These are phyloP conservation scores for Oscheius onirici DNA, from an alignment of 2,888 invertebrate species.

Conservation along the genomic window DNA sequence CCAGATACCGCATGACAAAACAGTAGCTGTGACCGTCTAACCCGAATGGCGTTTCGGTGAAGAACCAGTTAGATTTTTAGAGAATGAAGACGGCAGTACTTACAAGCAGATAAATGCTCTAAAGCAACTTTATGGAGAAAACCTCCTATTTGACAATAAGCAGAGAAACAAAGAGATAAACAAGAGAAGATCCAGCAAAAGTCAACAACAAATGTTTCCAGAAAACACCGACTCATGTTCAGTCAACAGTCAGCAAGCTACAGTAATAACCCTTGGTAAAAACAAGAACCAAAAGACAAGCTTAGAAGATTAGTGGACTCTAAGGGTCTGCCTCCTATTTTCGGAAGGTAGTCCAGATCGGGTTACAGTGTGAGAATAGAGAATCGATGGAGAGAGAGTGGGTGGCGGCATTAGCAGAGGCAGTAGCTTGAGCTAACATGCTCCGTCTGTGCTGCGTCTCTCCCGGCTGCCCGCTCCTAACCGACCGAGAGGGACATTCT, in stretches of 20 bases:
- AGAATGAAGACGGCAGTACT: neutral
- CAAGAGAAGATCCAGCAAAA: too few relatives aligned
- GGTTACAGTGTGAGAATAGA: constrained; percentile 15
- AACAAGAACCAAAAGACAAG: neutral
- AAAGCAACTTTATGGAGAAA: too few relatives aligned
- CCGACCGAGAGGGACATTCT: neutral
- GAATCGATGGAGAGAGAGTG: constrained; percentile 13
- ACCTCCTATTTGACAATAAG: too few relatives aligned
- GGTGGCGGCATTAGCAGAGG: constrained; percentile 25
- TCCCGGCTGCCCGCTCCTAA: neutral
- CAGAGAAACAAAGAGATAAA: too few relatives aligned
- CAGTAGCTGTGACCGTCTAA: too few relatives aligned
- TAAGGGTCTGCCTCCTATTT: neutral
- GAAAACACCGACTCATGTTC: too few relatives aligned
- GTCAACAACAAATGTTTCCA: too few relatives aligned
- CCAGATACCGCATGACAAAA: too few relatives aligned
- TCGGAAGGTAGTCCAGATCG: constrained; percentile 6
- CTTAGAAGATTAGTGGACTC: neutral
- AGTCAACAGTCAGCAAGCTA: neutral
- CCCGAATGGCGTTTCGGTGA: neutral
- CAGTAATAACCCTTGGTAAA: neutral
- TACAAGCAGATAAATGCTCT: too few relatives aligned
- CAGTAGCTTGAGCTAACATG: constrained; percentile 32
- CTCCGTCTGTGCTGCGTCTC: neutral
- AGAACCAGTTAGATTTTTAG: neutral